phyloP scores from a whole-genome alignment of 2,888 invertebrate species.

The Gastracanthus pulcherrimus region DNA sequence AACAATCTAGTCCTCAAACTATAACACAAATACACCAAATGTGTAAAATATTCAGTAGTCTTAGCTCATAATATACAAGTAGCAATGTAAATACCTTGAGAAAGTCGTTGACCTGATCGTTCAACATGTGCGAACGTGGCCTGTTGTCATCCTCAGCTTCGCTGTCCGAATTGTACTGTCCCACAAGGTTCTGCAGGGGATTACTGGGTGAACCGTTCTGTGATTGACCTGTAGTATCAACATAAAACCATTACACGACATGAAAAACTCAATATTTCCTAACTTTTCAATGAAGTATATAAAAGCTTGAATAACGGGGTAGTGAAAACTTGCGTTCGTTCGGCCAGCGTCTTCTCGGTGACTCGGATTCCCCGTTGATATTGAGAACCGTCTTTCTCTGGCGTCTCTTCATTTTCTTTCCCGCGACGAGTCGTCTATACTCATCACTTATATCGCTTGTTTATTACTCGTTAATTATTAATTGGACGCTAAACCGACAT shows the following conservation, averaged over 20 bases:
- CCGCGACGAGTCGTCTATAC: not conserved
- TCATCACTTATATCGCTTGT: constrained; percentile 26
- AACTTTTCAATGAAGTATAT: constrained; percentile 48
- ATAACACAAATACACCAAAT: not conserved
- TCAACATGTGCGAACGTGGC: constrained; percentile 64
- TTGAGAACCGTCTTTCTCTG: constrained; percentile 72
- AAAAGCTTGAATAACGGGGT: not conserved
- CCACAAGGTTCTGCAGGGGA: constrained; percentile 70
- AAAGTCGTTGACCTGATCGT: constrained; percentile 75
- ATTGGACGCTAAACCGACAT: not conserved
- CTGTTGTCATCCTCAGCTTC: constrained; percentile 68
- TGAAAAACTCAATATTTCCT: not conserved
- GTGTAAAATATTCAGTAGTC: too few species aligned
- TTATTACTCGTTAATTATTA: not conserved
- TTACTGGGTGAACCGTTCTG: constrained; percentile 69
- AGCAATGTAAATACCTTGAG: constrained; percentile 66
- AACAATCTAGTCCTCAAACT: not conserved
- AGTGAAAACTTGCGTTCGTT: constrained; percentile 62
- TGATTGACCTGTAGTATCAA: constrained; percentile 63
- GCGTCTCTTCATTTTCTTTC: constrained; percentile 69
- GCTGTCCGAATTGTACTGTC: constrained; percentile 75
- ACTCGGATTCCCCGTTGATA: constrained; percentile 68
- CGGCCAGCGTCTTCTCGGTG: constrained; percentile 68
- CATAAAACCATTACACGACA: not conserved
- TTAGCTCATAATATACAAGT: too few species aligned